Evolutionary conservation across 30 jellyfish, hydroid and myxozoan genomes (phyloP), one percentile per base, ranked within the genome.

Genomic region (Cassiopea xamachana): DNA sequence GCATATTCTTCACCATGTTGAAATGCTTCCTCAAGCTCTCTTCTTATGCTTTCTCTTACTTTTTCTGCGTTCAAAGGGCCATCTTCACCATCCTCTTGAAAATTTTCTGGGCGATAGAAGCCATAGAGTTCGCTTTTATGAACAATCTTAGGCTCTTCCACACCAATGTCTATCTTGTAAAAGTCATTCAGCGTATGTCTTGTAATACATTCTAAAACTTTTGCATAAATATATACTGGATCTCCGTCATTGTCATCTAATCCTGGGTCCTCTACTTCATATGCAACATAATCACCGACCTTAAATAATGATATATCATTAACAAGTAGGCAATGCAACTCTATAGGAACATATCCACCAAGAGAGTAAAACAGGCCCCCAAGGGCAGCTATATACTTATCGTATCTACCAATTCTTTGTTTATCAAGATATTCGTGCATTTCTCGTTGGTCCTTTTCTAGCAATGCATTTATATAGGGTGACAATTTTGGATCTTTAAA

Each of bases 261-360:
- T 1, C 49, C 83, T 7, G 93, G 93, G 17, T 87, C 94, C 43
- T 79, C 92, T 13, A 79, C 92, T 50, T 93, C 97, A 73, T 81
- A 69, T 14, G 98, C 97, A 15, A 87, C 95, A 51, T 82, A 93
- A 18, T 93, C 98, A 61, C 91, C 98, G 9, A 62, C 85, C 46
- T 82, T 80, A 85, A 88, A 93, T 18, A 61, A 64, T n/a, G 79
- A 44, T 48, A 87, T 60, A 59, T 93, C 97, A 46, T 73, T 83
- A 17, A 48, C 27, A 46, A 93, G 97, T 16, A 93, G 55, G 71
- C 88, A 72, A 51, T 87, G 92, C 69, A 93, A 67, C 1, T 75
- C 94, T 2, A 77, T 43, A 2, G 98, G 98, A 19, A 93, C 98
- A 6, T 48, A 58, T n/a, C 69, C 98, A n/a, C 98, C 98, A 47